Conservation (phyloP, 1,140 invertebrate genomes). For the Drosophila nannoptera region DNA sequence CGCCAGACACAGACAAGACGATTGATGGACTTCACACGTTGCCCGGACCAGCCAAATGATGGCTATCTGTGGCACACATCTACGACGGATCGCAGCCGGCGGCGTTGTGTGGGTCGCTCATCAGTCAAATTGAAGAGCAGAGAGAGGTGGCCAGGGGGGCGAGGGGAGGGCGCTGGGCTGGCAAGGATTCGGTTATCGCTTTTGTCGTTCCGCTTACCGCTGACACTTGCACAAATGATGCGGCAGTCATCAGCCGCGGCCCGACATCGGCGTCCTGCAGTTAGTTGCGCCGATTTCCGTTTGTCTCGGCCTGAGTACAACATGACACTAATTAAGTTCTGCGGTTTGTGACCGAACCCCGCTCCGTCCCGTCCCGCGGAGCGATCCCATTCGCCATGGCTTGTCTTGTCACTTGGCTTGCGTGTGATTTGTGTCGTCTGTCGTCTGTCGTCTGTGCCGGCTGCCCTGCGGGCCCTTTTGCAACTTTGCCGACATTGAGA, state of each 20-base stretch:
- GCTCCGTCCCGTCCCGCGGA: not conserved
- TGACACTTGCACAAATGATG: constrained; percentile 56
- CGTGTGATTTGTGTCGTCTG: constrained; percentile 70
- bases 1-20: constrained; percentile 58
- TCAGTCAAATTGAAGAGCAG: constrained; percentile 75
- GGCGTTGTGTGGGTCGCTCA: constrained; percentile 68
- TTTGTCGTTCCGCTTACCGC: not conserved
- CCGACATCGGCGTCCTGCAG: constrained; percentile 58
- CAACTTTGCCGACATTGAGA: constrained; percentile 64
- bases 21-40: constrained; percentile 70
- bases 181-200: too few relatives aligned
- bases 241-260: constrained; percentile 36
- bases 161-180: too few relatives aligned
- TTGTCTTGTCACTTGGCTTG: constrained; percentile 40
- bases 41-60: constrained; percentile 45
- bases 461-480: constrained; percentile 42
- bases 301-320: constrained; percentile 60
- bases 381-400: not conserved
- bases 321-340: constrained; percentile 77
- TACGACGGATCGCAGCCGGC: constrained; percentile 30
- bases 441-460: constrained; percentile 26
- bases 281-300: constrained; percentile 67
- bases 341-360: constrained; percentile 43
- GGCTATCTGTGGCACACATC: constrained; percentile 66
- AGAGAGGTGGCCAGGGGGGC: too few relatives aligned